These are phyloP conservation scores for Nothocercus nigrocapillus DNA, from an alignment of 2,113 vertebrate species.

Conservation along the genomic window DNA sequence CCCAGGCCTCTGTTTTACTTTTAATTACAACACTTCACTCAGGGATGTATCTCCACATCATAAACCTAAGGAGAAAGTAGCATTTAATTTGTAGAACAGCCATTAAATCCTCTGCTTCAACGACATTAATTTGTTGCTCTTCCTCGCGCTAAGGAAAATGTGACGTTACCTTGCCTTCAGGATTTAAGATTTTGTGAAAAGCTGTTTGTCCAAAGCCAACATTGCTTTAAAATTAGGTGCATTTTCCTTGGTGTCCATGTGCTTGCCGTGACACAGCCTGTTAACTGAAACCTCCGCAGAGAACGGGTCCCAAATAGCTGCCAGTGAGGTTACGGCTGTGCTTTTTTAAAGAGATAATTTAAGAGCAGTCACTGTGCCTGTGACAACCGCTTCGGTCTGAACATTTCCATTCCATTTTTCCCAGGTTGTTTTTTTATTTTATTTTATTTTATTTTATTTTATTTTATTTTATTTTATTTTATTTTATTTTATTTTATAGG, in stretches of 20 bases:
- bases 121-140: constrained; percentile 36
- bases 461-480: not conserved
- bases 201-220: not conserved
- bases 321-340: not conserved
- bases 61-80: constrained; percentile 67
- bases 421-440: not conserved
- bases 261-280: not conserved
- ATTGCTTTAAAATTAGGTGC: not conserved
- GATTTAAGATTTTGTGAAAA: not conserved
- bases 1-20: constrained; percentile 64
- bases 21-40: constrained; percentile 72
- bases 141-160: constrained; percentile 12
- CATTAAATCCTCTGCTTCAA: constrained; percentile 64
- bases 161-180: constrained; percentile 25
- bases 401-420: accelerated
- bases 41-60: constrained; percentile 66
- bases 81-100: constrained; percentile 69
- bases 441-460: too few species aligned
- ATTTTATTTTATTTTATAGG: not conserved
- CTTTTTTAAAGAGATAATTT: not conserved
- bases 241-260: not conserved
- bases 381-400: accelerated
- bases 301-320: not conserved
- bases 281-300: not conserved
- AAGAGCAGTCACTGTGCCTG: not conserved